Conservation (phyloP, 37 sponge, comb jelly and placozoan genomes). For the Lycopodina hypogea region DNA sequence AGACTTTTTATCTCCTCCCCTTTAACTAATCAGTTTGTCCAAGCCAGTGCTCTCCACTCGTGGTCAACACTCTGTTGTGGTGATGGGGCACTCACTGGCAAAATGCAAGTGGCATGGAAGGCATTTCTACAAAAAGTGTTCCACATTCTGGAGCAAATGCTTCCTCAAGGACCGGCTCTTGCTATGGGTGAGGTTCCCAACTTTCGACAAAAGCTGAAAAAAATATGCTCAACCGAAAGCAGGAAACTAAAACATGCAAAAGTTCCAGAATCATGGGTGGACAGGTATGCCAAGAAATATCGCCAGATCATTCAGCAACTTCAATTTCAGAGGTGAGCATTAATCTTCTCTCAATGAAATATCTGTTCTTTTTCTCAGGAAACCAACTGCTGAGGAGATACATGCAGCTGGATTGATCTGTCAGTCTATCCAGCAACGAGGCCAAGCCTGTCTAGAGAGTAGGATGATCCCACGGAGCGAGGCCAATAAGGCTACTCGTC, state of each 20-base stretch:
- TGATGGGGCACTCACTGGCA: constrained; percentile 17
- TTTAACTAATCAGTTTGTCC: constrained; percentile 11
- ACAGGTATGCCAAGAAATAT: not conserved
- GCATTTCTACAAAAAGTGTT: constrained; percentile 33
- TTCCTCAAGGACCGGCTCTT: not conserved
- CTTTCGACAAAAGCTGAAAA: constrained; percentile 1
- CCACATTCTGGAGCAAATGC: constrained; percentile 2
- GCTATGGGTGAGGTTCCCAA: not conserved
- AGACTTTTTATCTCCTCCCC: not conserved
- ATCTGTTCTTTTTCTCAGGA: not conserved
- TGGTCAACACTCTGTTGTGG: constrained; percentile 3
- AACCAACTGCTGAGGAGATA: constrained; percentile 21
- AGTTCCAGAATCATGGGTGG: constrained; percentile 4
- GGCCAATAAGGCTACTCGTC: not conserved
- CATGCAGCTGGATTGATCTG: constrained; percentile 21
- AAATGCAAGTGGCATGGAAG: constrained; percentile 56
- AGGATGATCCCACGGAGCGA: constrained; percentile 9
- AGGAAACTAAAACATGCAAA: not conserved
- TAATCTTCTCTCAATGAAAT: not conserved
- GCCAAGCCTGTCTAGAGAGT: not conserved
- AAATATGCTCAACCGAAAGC: not conserved
- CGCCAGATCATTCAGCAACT: not conserved
- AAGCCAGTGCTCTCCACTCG: constrained; percentile 16
- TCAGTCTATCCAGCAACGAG: not conserved
- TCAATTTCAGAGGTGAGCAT: not conserved